Conservation (phyloP, 2,888 invertebrate genomes). For the Dasysyrphus albostriatus region DNA sequence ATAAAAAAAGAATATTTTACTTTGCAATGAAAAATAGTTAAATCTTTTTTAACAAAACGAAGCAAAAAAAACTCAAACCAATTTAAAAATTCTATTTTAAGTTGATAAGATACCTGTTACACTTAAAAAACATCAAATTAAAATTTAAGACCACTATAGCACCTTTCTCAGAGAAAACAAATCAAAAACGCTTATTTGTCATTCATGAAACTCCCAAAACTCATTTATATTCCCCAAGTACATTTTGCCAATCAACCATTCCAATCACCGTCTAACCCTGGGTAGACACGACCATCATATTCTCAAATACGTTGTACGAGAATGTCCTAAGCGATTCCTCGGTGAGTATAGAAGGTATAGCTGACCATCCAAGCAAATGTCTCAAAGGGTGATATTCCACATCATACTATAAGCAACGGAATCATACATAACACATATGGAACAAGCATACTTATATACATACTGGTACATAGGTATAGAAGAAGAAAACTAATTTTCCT, state of each 20-base stretch:
- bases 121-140: conserved; percentile 2
- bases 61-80: no score
- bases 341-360: conserved; percentile 28
- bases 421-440: conserved; percentile 42
- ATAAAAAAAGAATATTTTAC: no score
- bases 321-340: conserved; percentile 45
- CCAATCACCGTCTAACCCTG: conserved; percentile 60
- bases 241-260: conserved; percentile 68
- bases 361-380: conserved; percentile 32
- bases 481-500: conserved; percentile 82
- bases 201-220: conserved; percentile 65
- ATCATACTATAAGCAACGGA: conserved; percentile 18
- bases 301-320: conserved; percentile 23
- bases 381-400: conserved; percentile 33
- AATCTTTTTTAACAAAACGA: neutral
- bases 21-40: no score
- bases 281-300: conserved; percentile 24
- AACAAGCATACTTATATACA: conserved; percentile 21
- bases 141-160: conserved; percentile 25
- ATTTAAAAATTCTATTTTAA: neutral
- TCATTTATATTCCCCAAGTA: conserved; percentile 40
- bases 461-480: neutral
- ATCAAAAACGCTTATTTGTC: conserved; percentile 53
- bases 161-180: conserved; percentile 9
- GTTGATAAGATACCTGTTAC: neutral